Base-by-base conservation (phyloP, 2,797 vertebrate genomes). In the Sebastes trivittatus region DNA sequence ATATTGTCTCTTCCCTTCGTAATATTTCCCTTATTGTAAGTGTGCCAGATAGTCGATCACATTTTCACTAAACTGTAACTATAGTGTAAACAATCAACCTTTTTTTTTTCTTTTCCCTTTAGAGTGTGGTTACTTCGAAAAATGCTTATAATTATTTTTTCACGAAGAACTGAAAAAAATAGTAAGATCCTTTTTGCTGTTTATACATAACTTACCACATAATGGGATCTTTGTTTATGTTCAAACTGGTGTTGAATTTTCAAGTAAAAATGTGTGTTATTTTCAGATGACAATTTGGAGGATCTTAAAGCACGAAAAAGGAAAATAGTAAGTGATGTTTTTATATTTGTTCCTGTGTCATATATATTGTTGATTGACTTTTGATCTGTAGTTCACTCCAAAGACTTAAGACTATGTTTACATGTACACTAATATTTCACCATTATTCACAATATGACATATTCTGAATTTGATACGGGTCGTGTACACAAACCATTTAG, bases 1-100 rank as follows among this genome's bases (percentile, higher is more conserved):
- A 91, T 97, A 69, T 93, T 98, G 93, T 95, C 94, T 34, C 95
- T 99, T 85, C 97, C 97, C 14, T 97, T 99, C 92, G 83, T 99
- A 93, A 80, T 97, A 72, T 98, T 99, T 96, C 98, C 98, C 5
- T 82, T 97, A 74, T 94, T 99, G 98, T 99, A 96, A 99, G 98
- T 98, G 94, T 89, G 81, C 25, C 56, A 46, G 4, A 66, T 4
- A 23, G 8, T 32, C 0, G 0, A 1, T 74, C 9, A 14, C 4
- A 66, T 64, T 67, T 88, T 61, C 1, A 16, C 22, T 27, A 3
- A 73, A 34, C 22, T 78, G 9, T 20, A 29, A 59, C 18, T 38
- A n/a, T 30, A 34, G 2, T 20, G 1, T 59, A 18, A 42, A 11
- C 27, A 52, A 38, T 65, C n/a, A 36, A 73, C 42, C 30, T 29